These are phyloP conservation scores for Vulpes lagopus DNA, from an alignment of 2,113 vertebrate genomes.

Conservation along the genomic window DNA sequence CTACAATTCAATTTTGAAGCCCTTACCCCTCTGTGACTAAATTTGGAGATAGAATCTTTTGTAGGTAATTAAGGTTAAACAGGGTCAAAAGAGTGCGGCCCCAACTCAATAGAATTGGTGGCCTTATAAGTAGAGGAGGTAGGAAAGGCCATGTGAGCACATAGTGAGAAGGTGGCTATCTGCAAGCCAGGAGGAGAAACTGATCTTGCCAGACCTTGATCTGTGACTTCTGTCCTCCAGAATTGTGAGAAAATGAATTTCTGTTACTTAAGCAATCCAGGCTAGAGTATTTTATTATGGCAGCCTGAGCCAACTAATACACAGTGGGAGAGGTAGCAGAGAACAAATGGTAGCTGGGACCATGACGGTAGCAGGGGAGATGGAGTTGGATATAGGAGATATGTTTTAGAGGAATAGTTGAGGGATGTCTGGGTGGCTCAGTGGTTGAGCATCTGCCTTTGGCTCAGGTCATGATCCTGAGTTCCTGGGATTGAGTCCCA, in stretches of 20 bases:
- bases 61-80: conserved; percentile 23
- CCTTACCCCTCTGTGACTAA: not conserved
- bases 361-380: not conserved
- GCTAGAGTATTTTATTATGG: not conserved
- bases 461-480: too few relatives aligned
- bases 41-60: not conserved
- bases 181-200: conserved; percentile 2
- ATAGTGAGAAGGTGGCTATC: not conserved
- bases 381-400: not conserved
- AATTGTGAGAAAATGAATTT: not conserved
- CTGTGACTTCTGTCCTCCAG: not conserved
- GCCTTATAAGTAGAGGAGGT: not conserved
- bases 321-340: not conserved
- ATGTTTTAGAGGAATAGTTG: not conserved
- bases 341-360: conserved; percentile 24
- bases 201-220: not conserved
- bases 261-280: not conserved
- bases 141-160: not conserved
- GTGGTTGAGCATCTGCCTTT: too few relatives aligned
- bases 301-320: not conserved
- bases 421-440: too few relatives aligned
- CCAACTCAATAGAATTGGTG: not conserved
- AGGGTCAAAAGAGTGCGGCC: not conserved
- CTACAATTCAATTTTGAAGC: not conserved
- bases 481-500: too few relatives aligned